Percentiles rank a stretch among this genome's conserved stretches.
Evolutionary conservation across 2,797 vertebrate species (phyloP).

Genomic region (Silurus lanzhouensis): DNA sequence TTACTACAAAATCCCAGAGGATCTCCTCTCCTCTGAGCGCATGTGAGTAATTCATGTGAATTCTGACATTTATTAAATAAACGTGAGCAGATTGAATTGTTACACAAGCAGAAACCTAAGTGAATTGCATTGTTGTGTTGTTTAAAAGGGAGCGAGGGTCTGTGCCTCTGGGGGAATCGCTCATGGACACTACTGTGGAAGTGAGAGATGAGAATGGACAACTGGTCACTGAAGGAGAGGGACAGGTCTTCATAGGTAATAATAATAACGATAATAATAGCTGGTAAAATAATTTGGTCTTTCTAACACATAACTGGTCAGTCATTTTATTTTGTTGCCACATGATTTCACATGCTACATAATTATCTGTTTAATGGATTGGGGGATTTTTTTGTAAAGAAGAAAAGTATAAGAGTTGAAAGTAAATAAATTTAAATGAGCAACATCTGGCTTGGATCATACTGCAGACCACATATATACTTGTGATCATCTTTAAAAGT

Average conservation of each 20-base stretch:
- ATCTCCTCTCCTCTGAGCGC: constrained; percentile 50
- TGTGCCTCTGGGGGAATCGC: constrained; percentile 81
- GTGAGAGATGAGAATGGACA: constrained; percentile 79
- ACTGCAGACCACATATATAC: neutral
- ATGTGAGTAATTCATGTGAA: constrained; percentile 58
- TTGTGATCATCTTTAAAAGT: neutral
- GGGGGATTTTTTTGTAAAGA: neutral
- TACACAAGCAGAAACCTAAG: neutral
- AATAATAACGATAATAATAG: neutral
- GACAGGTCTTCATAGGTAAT: constrained; percentile 91
- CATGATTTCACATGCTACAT: too few species aligned
- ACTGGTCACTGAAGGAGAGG: constrained; percentile 83
- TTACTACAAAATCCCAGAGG: constrained; percentile 81
- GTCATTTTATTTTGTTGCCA: too few species aligned
- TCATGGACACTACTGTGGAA: constrained; percentile 86
- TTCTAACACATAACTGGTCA: neutral
- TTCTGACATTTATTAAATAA: neutral
- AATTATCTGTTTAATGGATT: too few species aligned
- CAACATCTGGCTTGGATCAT: too few species aligned
- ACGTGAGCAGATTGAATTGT: neutral
- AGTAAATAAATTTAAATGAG: neutral
- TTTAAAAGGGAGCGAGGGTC: constrained; percentile 66
- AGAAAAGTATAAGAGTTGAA: neutral
- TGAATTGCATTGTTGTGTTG: constrained; percentile 28
- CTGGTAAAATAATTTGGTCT: neutral